Percentiles rank a stretch among this genome's conserved stretches.
phyloP scores from a whole-genome alignment of 2,888 invertebrate genomes.

The Tolmerus cingulatus region DNA sequence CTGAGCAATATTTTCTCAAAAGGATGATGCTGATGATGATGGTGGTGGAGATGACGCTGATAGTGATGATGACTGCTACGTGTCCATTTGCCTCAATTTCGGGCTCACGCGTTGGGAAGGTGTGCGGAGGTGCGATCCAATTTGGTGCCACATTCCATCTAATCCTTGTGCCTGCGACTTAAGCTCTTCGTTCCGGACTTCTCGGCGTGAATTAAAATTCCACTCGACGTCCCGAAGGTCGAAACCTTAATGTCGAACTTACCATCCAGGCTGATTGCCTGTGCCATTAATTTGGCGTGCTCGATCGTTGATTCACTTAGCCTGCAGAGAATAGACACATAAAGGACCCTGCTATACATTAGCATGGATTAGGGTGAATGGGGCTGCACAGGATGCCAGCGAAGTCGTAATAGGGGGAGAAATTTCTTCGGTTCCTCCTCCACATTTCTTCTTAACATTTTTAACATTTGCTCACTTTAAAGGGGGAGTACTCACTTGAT shows the following conservation, averaged over 20 bases:
- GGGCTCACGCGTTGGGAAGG: not conserved
- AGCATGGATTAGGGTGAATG: constrained; percentile 18
- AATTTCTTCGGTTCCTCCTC: not conserved
- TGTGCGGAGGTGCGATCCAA: not conserved
- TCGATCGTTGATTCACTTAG: constrained; percentile 57
- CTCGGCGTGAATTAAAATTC: constrained; percentile 57
- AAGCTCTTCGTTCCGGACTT: constrained; percentile 56
- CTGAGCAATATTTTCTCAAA: constrained; percentile 22
- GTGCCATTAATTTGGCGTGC: constrained; percentile 57
- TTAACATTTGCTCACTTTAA: not conserved
- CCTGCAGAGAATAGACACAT: constrained; percentile 49
- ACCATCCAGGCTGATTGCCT: constrained; percentile 56
- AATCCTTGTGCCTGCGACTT: constrained; percentile 54
- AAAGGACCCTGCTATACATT: constrained; percentile 30
- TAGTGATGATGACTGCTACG: constrained; percentile 13
- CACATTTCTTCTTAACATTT: not conserved
- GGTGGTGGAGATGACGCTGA: not conserved
- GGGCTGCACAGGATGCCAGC: not conserved
- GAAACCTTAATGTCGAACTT: constrained; percentile 58
- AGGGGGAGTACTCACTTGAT: constrained; percentile 52
- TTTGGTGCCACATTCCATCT: constrained; percentile 1
- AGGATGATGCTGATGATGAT: not conserved
- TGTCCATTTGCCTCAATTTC: not conserved
- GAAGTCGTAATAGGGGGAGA: not conserved
- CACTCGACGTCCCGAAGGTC: constrained; percentile 57